Evolutionary conservation across 2,113 vertebrate genomes (phyloP).

Genomic region (Puffinus mauretanicus): DNA sequence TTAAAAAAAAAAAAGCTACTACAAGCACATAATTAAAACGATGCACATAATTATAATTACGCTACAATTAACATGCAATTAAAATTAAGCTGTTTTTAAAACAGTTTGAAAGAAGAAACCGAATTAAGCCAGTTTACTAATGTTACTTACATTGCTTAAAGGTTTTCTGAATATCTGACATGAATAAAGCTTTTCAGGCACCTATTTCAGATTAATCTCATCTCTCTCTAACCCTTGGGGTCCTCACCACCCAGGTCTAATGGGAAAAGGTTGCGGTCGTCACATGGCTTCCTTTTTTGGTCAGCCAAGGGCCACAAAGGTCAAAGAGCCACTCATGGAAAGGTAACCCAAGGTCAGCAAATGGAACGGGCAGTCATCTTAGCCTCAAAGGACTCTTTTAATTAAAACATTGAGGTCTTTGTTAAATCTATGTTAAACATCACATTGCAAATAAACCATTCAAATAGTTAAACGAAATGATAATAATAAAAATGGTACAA

Average conservation of each 20-base stretch:
- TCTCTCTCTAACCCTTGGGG: slow-evolving; percentile 93
- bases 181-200: slow-evolving; percentile 86
- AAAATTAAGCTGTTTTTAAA: slow-evolving; percentile 59
- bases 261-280: slow-evolving; percentile 87
- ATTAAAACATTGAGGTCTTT: slow-evolving; percentile 98
- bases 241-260: slow-evolving; percentile 98
- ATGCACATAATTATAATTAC: neutral
- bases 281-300: slow-evolving; percentile 93
- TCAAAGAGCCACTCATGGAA: slow-evolving; percentile 94
- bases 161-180: slow-evolving; percentile 77
- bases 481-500: slow-evolving; percentile 69
- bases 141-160: slow-evolving; percentile 85
- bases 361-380: slow-evolving; percentile 93
- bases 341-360: slow-evolving; percentile 97
- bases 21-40: slow-evolving; percentile 31
- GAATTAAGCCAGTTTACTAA: slow-evolving; percentile 70
- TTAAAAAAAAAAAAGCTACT: neutral
- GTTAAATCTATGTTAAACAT: slow-evolving; percentile 95
- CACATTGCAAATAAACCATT: slow-evolving; percentile 78
- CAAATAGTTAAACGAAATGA: slow-evolving; percentile 69
- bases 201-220: slow-evolving; percentile 93
- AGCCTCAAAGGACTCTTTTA: slow-evolving; percentile 95
- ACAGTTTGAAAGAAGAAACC: slow-evolving; percentile 62
- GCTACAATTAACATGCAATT: slow-evolving; percentile 68
- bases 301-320: slow-evolving; percentile 95